Base-by-base conservation (phyloP, 2,888 invertebrate genomes). In the Adineta ricciae region DNA sequence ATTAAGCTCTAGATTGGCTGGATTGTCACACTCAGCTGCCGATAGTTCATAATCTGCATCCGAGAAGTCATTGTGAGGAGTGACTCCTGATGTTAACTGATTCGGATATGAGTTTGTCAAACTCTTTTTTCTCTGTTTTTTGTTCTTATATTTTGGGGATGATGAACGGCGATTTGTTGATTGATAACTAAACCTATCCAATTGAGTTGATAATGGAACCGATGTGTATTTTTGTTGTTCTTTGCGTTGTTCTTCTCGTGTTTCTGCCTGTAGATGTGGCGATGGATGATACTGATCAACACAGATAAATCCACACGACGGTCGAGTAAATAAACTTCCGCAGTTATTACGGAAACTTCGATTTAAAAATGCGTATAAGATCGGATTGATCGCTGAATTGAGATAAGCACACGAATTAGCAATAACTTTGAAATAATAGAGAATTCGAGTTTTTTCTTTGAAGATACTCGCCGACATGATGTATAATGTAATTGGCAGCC, bases 361-460 rank as follows among this genome's bases (percentile, higher is more conserved):
- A 54, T 85, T 85, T 72, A 78, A 84, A 82, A 85, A 85, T 14
- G 85, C 85, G 73, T 85, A 85, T 14, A 85, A 38, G 21, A 83
- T 73, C 9, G 85, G 85, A 83, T 85, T 85, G 16, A 83, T 78
- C 5, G 73, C 83, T 19, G 85, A 83, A 27, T 83, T 85, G 24
- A 85, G 49, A 84, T 85, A 85, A 27, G 85, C 83, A 21, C 83
- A 38, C 36, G 85, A 83, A 36, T 85, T 73, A 1, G 85, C 85
- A 56, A 84, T 21, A 36, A 85, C n/a, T 85, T 85, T 85, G 49
- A 84, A 85, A 41, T 83, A 83, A 36, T 83, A 83, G 16, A 85
- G 73, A 82, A 46, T 50, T 83, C 5, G 19, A 3, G 83, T 36
- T 83, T 52, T 56, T 7, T 21, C n/a, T 56, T 24, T 38, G 14